Percentiles rank a stretch among this genome's conserved stretches.
phyloP scores from a whole-genome alignment of 2,113 vertebrate genomes.

The Penelope pileata region DNA sequence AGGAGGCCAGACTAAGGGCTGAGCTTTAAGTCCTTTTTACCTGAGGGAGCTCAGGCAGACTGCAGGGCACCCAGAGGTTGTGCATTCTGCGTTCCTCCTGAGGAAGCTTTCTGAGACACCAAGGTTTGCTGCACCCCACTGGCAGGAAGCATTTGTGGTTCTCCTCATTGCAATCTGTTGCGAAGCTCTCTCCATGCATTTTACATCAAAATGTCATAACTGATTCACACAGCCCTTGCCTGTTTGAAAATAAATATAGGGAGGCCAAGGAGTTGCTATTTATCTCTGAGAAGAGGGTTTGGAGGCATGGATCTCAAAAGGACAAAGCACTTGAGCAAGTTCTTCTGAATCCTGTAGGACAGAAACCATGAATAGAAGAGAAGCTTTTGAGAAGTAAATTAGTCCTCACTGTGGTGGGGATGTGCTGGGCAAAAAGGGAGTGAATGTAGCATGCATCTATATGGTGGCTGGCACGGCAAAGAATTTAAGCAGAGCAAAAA shows the following conservation, averaged over 20 bases:
- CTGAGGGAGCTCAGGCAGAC: background rate
- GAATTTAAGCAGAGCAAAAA: background rate
- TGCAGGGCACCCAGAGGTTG: no score
- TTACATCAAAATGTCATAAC: background rate
- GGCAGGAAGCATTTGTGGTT: background rate
- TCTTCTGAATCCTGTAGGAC: background rate
- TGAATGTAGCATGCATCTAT: background rate
- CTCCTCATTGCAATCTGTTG: background rate
- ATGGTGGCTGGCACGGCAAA: background rate
- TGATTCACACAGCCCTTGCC: background rate
- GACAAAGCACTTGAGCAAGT: fast-evolving
- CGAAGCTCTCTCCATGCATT: background rate
- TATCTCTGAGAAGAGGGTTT: background rate
- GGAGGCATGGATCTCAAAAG: background rate
- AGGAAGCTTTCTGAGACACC: background rate
- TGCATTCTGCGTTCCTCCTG: fast-evolving
- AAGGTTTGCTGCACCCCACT: background rate
- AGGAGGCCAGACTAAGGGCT: background rate
- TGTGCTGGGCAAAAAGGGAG: background rate
- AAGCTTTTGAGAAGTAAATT: background rate
- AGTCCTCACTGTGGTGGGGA: background rate
- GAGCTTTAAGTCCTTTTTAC: background rate
- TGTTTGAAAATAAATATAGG: background rate
- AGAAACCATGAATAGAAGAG: background rate
- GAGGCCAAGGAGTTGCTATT: fast-evolving